phyloP scores from a whole-genome alignment of 1,140 invertebrate genomes.

The Metaphire vulgaris region DNA sequence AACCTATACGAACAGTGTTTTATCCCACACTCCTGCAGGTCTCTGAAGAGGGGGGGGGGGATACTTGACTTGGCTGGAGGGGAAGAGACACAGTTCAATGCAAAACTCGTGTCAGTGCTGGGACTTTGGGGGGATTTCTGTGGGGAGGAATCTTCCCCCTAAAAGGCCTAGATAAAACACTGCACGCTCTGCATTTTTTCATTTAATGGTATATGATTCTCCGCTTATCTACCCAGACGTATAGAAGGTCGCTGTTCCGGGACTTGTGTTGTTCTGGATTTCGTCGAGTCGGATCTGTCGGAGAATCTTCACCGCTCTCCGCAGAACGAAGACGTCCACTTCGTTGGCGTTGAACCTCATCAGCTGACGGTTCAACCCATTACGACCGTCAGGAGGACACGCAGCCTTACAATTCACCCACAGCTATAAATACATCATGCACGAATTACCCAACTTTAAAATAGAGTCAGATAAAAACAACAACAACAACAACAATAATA shows the following conservation, averaged over 20 bases:
- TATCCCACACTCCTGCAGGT: too few relatives aligned
- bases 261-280: background rate
- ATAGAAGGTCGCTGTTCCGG: background rate
- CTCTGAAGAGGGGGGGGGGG: too few relatives aligned
- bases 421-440: background rate
- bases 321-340: background rate
- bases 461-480: background rate
- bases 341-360: background rate
- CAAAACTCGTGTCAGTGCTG: too few relatives aligned
- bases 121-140: too few relatives aligned
- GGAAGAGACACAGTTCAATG: too few relatives aligned
- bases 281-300: background rate
- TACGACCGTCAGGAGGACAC: background rate
- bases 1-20: too few relatives aligned
- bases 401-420: background rate
- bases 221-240: conserved; percentile 1
- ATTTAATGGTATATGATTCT: too few relatives aligned
- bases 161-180: too few relatives aligned
- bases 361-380: background rate
- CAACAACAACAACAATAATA: background rate
- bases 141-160: too few relatives aligned
- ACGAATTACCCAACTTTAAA: background rate
- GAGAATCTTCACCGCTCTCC: background rate
- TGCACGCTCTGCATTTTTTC: too few relatives aligned
- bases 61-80: too few relatives aligned